phyloP scores from a whole-genome alignment of 1,140 invertebrate species.

The Heliconius melpomene region DNA sequence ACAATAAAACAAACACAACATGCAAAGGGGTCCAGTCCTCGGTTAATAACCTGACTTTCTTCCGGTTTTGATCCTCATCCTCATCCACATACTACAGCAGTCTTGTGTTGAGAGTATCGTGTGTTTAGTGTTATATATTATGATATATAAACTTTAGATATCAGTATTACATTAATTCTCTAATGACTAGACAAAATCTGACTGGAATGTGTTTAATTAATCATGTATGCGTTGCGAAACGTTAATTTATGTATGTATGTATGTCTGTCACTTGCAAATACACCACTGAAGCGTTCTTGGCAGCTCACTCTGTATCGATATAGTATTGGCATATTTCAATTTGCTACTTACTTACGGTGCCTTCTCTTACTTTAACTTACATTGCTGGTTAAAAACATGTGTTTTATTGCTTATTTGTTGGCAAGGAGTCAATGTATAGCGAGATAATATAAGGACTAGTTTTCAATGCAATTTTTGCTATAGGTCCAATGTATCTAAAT shows the following conservation, averaged over 20 bases:
- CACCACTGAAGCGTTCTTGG: conserved; percentile 22
- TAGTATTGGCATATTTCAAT: conserved; percentile 13
- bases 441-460: neutral
- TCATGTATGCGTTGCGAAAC: neutral
- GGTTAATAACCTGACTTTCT: neutral
- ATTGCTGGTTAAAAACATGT: neutral
- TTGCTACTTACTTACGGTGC: neutral
- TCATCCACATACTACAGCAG: neutral
- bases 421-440: neutral
- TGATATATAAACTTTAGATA: neutral
- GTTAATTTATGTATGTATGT: conserved; percentile 30
- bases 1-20: too few species aligned
- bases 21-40: too few species aligned
- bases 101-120: too few species aligned
- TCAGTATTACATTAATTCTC: neutral
- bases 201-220: neutral
- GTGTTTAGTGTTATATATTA: too few species aligned
- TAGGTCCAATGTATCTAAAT: neutral
- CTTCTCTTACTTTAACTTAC: neutral
- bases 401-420: neutral
- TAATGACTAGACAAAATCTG: neutral
- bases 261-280: conserved; percentile 33
- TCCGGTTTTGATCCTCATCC: neutral
- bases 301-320: conserved; percentile 16
- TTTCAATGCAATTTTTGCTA: too few species aligned